phyloP scores from a whole-genome alignment of 2,113 vertebrate genomes.

The Nesoenas mayeri region DNA sequence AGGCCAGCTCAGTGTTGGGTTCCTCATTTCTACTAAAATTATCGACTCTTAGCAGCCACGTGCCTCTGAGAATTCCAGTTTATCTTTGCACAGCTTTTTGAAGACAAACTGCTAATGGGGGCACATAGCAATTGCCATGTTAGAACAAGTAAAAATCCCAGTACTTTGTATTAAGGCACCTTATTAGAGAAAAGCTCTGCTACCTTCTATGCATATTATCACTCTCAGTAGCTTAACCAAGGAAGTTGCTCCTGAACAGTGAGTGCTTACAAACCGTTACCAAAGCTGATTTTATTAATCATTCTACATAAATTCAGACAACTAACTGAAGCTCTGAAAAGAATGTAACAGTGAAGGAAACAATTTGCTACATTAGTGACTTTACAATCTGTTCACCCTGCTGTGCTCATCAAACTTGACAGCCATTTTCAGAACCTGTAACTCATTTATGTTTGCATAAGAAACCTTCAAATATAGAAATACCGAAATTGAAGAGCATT shows the following conservation, averaged over 20 bases:
- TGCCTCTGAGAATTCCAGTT: not conserved
- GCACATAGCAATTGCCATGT: not conserved
- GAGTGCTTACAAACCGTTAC: not conserved
- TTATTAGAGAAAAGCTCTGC: not conserved
- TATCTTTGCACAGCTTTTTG: not conserved
- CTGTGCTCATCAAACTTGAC: conserved; percentile 22
- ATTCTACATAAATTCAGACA: not conserved
- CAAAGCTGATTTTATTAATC: not conserved
- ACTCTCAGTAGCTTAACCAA: not conserved
- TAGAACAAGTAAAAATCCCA: not conserved
- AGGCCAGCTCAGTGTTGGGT: not conserved
- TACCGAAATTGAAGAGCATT: not conserved
- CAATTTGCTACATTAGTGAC: not conserved
- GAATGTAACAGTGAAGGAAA: not conserved
- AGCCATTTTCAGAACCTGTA: conserved; percentile 6
- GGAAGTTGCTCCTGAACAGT: not conserved
- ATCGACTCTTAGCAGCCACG: not conserved
- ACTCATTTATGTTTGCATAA: not conserved
- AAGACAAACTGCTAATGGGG: not conserved
- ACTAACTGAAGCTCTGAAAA: not conserved
- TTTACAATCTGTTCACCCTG: conserved; percentile 41
- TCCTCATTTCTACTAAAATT: not conserved
- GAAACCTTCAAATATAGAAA: not conserved
- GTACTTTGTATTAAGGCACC: not conserved
- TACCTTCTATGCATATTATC: not conserved